Evolutionary conservation across 2,797 vertebrate genomes (phyloP).

Genomic region (Sebastes oblongus): DNA sequence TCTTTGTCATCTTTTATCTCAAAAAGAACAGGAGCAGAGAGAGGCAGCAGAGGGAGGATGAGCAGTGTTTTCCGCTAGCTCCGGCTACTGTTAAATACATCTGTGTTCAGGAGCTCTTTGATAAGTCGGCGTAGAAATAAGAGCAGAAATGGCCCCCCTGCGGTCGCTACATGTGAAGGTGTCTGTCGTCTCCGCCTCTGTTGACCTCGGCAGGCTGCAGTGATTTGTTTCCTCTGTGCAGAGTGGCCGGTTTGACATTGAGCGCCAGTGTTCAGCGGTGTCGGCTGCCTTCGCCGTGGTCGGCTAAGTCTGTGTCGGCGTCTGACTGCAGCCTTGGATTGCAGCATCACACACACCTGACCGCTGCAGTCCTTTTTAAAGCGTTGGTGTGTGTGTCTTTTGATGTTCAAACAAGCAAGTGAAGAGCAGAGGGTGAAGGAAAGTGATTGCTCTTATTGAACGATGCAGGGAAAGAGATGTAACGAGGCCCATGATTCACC

Average conservation of each 20-base stretch:
- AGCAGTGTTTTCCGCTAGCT: neutral
- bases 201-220: slow-evolving; percentile 23
- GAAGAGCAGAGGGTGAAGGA: neutral
- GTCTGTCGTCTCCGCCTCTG: slow-evolving; percentile 17
- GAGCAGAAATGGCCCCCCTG: neutral
- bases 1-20: slow-evolving; percentile 42
- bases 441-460: slow-evolving; percentile 1
- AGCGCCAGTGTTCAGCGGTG: neutral
- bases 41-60: neutral
- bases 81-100: neutral
- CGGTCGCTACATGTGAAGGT: slow-evolving; percentile 50
- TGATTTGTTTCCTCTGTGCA: slow-evolving; percentile 19
- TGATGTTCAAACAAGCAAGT: neutral
- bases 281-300: slow-evolving; percentile 9
- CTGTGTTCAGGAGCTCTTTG: slow-evolving; percentile 4
- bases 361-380: slow-evolving; percentile 23
- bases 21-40: neutral
- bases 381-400: neutral
- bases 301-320: slow-evolving; percentile 18
- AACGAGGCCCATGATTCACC: slow-evolving; percentile 22
- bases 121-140: slow-evolving; percentile 4
- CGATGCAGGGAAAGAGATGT: neutral
- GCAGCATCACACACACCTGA: slow-evolving; percentile 7
- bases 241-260: slow-evolving; percentile 34
- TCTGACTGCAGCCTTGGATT: slow-evolving; percentile 21